Percentiles rank a stretch among this genome's conserved stretches.
These are phyloP conservation scores for Melolontha melolontha DNA, from an alignment of 2,888 invertebrate species.

Conservation along the genomic window DNA sequence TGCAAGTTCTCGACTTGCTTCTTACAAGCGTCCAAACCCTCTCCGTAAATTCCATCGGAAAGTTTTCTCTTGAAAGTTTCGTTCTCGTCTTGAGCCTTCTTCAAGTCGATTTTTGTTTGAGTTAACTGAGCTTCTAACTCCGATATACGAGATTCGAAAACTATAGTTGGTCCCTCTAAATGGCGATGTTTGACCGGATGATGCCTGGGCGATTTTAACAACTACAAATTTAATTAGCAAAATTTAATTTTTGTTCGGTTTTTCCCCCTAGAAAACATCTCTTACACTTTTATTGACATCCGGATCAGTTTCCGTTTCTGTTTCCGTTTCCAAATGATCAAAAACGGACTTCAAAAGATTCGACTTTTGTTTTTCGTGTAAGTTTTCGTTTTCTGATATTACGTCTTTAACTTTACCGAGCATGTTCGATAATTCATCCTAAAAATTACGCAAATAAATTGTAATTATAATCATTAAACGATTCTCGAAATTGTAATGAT, in stretches of 20 bases:
- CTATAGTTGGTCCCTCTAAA: slow-evolving; percentile 82
- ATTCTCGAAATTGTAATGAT: too few species aligned
- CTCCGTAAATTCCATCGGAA: slow-evolving; percentile 66
- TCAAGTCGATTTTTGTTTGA: slow-evolving; percentile 81
- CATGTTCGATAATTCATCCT: slow-evolving; percentile 82
- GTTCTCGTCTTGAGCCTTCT: slow-evolving; percentile 78
- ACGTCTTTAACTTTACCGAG: slow-evolving; percentile 87
- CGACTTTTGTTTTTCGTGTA: slow-evolving; percentile 82
- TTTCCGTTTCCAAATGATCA: slow-evolving; percentile 71
- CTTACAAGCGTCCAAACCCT: slow-evolving; percentile 73
- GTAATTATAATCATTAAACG: neutral
- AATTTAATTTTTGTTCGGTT: too few species aligned
- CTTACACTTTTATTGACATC: slow-evolving; percentile 48
- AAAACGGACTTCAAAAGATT: slow-evolving; percentile 75
- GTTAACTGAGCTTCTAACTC: slow-evolving; percentile 87
- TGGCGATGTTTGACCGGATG: slow-evolving; percentile 56
- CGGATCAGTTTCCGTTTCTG: slow-evolving; percentile 66
- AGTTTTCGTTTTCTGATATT: slow-evolving; percentile 84
- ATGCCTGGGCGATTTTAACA: slow-evolving; percentile 56
- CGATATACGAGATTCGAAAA: slow-evolving; percentile 86
- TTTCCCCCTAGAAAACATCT: neutral
- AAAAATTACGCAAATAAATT: too few species aligned
- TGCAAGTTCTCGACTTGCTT: slow-evolving; percentile 77
- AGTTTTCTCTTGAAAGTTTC: slow-evolving; percentile 67
- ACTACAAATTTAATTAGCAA: slow-evolving; percentile 39